Base-by-base conservation (phyloP, 2,797 vertebrate species). In the Ceryle rudis region DNA sequence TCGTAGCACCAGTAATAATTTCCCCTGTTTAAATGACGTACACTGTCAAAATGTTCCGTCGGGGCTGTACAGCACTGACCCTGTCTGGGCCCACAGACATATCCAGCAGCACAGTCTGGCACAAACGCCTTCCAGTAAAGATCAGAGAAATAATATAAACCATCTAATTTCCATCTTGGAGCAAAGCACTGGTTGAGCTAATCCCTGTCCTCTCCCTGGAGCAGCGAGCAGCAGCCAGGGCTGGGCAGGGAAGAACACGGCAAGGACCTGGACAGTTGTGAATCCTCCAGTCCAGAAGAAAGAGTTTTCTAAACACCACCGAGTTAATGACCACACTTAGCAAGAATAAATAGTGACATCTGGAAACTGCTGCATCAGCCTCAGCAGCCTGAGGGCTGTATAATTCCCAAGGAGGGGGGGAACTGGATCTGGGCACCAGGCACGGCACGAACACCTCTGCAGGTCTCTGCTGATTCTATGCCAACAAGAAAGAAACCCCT, bases 141-240 rank as follows among this genome's bases (percentile, higher is more conserved):
- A 74, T 6, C 10, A 14, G 49, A 65, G 46, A 46, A 84, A 21
- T 12, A 52, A 80, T 77, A 52, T 9, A 58, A 46, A 44, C 5
- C 8, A 9, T 22, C 26, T 14, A 29, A 35, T 17, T 11, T 33
- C 17, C 25, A 18, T 3, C 11, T 9, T 3, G 5, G 42, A 66
- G 78, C 54, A 66, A 37, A 51, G 8, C 0, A 1, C 29, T n/a
- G 44, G 13, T 9, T n/a, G 55, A 69, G 65, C 42, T 58, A 17
- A 82, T n/a, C 33, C 21, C 33, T 1, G 0, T n/a, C 65, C 69
- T 60, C 9, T 39, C 21, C 44, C 11, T 0, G 0, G 2, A 44
- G 57, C 46, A 46, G 23, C 0, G 6, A 42, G 22, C 15, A 21
- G 72, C 28, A 78, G 69, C 47, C 2, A 1, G 66, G 28, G 33